phyloP scores from a whole-genome alignment of 23 tunicate genomes.

The Aplidium turbinatum region DNA sequence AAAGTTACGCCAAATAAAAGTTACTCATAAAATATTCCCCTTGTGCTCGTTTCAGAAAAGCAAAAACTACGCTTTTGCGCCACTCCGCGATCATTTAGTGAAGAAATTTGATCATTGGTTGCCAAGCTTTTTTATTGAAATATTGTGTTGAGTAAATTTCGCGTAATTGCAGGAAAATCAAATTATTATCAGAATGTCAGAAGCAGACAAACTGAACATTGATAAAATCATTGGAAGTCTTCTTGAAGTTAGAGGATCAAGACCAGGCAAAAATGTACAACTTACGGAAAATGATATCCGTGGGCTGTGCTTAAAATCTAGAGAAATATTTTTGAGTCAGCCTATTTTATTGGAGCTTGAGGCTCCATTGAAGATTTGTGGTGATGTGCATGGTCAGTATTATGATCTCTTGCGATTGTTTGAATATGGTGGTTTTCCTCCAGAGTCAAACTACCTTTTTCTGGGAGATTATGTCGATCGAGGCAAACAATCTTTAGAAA shows the following conservation, averaged over 20 bases:
- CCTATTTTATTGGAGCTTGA: constrained; percentile 97
- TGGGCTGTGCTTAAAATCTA: constrained; percentile 85
- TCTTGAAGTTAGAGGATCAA: constrained; percentile 96
- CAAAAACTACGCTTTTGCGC: too few relatives aligned
- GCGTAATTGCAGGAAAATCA: too few relatives aligned
- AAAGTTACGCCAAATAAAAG: too few relatives aligned
- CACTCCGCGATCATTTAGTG: too few relatives aligned
- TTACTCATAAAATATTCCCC: too few relatives aligned
- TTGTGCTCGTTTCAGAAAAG: too few relatives aligned
- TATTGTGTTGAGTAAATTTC: too few relatives aligned
- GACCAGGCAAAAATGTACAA: constrained; percentile 99
- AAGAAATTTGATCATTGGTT: too few relatives aligned
- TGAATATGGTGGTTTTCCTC: constrained; percentile 99
- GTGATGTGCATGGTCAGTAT: constrained; percentile 99
- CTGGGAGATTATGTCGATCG: constrained; percentile 99
- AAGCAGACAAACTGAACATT: constrained; percentile 87
- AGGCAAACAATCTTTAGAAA: constrained; percentile 98
- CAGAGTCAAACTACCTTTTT: constrained; percentile 95
- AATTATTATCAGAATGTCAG: too few relatives aligned
- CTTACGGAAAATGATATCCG: constrained; percentile 95
- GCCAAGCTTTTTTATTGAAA: too few relatives aligned
- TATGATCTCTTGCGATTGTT: constrained; percentile 94
- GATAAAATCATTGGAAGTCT: constrained; percentile 94
- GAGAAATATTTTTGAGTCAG: constrained; percentile 96
- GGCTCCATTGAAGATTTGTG: constrained; percentile 99